phyloP scores from a whole-genome alignment of 2,113 vertebrate genomes.

The Struthidea cinerea region DNA sequence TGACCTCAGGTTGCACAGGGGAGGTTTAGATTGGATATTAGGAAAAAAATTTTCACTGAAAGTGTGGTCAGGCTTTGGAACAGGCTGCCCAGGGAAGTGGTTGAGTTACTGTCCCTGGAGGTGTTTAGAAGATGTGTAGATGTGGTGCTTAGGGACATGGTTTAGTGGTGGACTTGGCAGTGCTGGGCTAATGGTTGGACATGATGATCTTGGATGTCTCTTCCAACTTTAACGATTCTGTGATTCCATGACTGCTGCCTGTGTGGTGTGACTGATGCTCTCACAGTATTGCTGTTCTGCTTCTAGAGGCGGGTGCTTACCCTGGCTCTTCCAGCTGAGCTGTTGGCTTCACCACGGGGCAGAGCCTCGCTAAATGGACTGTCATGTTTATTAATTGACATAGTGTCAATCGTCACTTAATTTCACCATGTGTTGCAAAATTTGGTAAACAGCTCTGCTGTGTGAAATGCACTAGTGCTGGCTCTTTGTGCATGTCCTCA shows the following conservation, averaged over 20 bases:
- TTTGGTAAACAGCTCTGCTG: not conserved
- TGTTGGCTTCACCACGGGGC: not conserved
- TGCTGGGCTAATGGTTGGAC: not conserved
- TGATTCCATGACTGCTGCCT: not conserved
- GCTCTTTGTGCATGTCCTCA: not conserved
- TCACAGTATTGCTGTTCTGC: not conserved
- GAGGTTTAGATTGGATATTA: not conserved
- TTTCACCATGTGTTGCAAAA: not conserved
- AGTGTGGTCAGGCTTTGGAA: not conserved
- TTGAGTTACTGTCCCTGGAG: not conserved
- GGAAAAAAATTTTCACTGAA: not conserved
- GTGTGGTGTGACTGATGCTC: not conserved
- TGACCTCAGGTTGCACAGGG: not conserved
- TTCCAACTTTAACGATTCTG: not conserved
- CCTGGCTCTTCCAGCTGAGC: not conserved
- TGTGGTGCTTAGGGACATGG: not conserved
- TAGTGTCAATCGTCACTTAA: not conserved
- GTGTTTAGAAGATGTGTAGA: not conserved
- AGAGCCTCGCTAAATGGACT: not conserved
- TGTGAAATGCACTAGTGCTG: accelerated
- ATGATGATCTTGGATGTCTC: not conserved
- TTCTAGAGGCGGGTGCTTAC: not conserved
- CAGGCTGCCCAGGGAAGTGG: not conserved
- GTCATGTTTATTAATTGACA: not conserved
- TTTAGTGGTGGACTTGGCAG: not conserved